Percentiles rank a stretch among this genome's conserved stretches.
Evolutionary conservation across 2,888 invertebrate genomes (phyloP).

Genomic region (Myopa tessellatipennis): DNA sequence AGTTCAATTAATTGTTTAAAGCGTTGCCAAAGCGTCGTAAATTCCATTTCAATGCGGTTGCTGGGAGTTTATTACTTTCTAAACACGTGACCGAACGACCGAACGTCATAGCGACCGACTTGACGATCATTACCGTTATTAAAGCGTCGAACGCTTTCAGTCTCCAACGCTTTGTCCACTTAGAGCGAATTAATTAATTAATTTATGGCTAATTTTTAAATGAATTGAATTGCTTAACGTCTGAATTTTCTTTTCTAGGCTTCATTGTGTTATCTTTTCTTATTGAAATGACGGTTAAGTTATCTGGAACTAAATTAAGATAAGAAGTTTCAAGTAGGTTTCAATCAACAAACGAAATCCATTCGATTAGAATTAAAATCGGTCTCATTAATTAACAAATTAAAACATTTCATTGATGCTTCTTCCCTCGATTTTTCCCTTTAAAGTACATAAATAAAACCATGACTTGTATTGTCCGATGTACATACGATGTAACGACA

Average conservation of each 20-base stretch:
- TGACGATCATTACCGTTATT: no score
- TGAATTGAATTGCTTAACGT: conserved; percentile 16
- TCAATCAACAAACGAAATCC: background rate
- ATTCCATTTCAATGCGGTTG: background rate
- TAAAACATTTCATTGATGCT: background rate
- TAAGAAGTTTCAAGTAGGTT: background rate
- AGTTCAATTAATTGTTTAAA: background rate
- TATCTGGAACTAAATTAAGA: background rate
- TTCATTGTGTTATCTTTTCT: background rate
- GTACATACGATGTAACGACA: no score
- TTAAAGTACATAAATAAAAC: no score
- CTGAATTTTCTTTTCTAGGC: background rate
- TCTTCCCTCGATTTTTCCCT: background rate
- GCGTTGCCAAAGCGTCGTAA: background rate
- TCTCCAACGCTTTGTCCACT: no score
- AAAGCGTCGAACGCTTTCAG: no score
- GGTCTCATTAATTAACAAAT: background rate
- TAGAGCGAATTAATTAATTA: conserved; percentile 7
- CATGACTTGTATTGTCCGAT: no score
- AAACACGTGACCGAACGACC: no score
- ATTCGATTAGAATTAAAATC: background rate
- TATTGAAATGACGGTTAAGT: background rate
- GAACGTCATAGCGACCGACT: no score
- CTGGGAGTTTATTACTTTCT: no score
- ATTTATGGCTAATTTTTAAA: conserved; percentile 14